A percentile compares a stretch with the other conserved stretches of the same genome.
phyloP scores from a whole-genome alignment of 2,797 vertebrate species.

The Erithacus rubecula region DNA sequence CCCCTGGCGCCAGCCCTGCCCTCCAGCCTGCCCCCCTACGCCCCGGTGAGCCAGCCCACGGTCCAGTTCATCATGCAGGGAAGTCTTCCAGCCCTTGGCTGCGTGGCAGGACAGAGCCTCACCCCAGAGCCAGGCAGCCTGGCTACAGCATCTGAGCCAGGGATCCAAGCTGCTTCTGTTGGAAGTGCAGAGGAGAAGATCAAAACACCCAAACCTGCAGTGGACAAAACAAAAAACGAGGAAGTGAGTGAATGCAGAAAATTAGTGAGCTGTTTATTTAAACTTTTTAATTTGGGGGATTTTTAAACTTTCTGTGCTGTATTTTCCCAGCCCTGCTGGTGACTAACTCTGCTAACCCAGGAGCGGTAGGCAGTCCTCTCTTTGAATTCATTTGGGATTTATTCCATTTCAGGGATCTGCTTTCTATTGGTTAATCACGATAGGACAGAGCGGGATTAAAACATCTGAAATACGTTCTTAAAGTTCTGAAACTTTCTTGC shows the following conservation, averaged over 20 bases:
- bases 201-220: slow-evolving; percentile 20
- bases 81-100: slow-evolving; percentile 57
- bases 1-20: slow-evolving; percentile 63
- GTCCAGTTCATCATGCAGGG: slow-evolving; percentile 76
- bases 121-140: slow-evolving; percentile 55
- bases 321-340: background rate
- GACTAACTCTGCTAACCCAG: background rate
- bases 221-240: slow-evolving; percentile 76
- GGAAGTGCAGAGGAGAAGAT: slow-evolving; percentile 50
- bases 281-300: background rate
- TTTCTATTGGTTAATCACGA: background rate
- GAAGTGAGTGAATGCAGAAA: slow-evolving; percentile 68
- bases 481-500: background rate
- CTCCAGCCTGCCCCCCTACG: slow-evolving; percentile 50
- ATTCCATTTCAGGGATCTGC: background rate
- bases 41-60: slow-evolving; percentile 68
- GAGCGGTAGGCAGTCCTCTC: background rate
- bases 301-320: background rate
- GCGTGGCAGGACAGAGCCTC: slow-evolving; percentile 43
- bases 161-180: slow-evolving; percentile 37
- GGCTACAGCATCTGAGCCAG: slow-evolving; percentile 60
- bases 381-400: background rate
- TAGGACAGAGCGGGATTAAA: background rate
- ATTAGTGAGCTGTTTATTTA: background rate
- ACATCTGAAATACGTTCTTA: background rate